Evolutionary conservation across 2,113 vertebrate genomes (phyloP).

Genomic region (Urocitellus parryii): DNA sequence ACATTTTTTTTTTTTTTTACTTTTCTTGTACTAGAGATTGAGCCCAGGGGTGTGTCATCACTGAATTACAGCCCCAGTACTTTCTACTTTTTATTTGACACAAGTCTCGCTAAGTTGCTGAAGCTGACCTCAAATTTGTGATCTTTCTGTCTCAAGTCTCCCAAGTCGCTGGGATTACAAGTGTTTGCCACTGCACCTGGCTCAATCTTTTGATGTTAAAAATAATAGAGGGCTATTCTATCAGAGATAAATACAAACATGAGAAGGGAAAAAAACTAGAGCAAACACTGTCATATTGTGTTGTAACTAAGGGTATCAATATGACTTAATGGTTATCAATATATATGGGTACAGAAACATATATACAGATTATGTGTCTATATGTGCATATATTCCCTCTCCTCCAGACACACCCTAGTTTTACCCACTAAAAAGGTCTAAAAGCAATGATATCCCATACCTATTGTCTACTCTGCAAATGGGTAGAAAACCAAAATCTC

Average conservation of each 20-base stretch:
- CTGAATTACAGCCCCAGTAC: no score
- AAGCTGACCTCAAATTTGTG: no score
- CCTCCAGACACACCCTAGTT: neutral
- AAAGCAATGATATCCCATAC: neutral
- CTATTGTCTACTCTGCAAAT: neutral
- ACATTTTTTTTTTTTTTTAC: no score
- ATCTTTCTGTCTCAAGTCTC: no score
- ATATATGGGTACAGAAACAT: neutral
- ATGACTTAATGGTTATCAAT: neutral
- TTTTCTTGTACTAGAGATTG: no score
- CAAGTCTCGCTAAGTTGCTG: no score
- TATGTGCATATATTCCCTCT: neutral
- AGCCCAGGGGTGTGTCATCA: no score
- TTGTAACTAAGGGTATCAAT: neutral
- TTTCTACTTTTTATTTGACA: no score
- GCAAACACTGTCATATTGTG: neutral
- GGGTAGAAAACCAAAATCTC: neutral
- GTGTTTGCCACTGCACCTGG: no score
- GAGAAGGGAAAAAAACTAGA: conserved; percentile 31
- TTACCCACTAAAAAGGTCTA: neutral
- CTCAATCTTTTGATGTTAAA: neutral
- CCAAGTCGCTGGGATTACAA: no score
- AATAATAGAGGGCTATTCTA: neutral
- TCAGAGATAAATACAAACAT: neutral
- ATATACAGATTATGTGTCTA: neutral